Evolutionary conservation across 2,888 invertebrate species (phyloP), one percentile per base, ranked within the genome.

Genomic region (Macrophya annulata): DNA sequence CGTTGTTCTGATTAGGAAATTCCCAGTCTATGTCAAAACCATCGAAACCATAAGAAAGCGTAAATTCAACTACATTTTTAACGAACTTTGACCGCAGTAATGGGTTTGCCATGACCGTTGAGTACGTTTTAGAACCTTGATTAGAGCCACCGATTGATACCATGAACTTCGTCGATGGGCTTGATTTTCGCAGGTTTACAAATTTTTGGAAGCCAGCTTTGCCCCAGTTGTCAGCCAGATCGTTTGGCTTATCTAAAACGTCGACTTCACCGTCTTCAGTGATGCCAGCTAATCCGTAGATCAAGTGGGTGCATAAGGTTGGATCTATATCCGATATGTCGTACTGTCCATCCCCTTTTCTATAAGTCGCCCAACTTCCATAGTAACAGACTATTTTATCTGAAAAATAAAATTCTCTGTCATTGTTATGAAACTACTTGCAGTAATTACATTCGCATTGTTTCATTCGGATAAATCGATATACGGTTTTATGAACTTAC

Each of bases 11-110:
- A 77, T 94, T 95, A 0, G 96, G 96, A 88, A 96, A 96, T 89
- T 96, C 96, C 97, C 97, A 97, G 90, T 97, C 96, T 0, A 97
- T 77, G 89, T 97, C 97, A 0, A 97, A 93, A 1, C 97, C 97
- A 89, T 97, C 96, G 87, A 97, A 97, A 0, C 94, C 94, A 89
- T 96, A 93, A 4, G 93, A 93, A 62, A 93, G 89, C 0, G 96
- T 88, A 90, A 96, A 95, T 0, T 92, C 89, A 0, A 96, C 89
- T 0, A 95, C 95, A 84, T 95, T 96, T 4, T 94, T 89, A 31
- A 96, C 94, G 88, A 97, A 96, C 72, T 90, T 93, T 0, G 93
- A 90, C n/a, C 96, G 94, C 1, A 93, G 87, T 0, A 85, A 84
- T 2, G 94, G 89, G 74, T 92, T 93, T 12, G 93, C 93, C 43